Evolutionary conservation across 2,888 invertebrate genomes (phyloP), one percentile per base, ranked within the genome.

Genomic region (Amorpha juglandis): DNA sequence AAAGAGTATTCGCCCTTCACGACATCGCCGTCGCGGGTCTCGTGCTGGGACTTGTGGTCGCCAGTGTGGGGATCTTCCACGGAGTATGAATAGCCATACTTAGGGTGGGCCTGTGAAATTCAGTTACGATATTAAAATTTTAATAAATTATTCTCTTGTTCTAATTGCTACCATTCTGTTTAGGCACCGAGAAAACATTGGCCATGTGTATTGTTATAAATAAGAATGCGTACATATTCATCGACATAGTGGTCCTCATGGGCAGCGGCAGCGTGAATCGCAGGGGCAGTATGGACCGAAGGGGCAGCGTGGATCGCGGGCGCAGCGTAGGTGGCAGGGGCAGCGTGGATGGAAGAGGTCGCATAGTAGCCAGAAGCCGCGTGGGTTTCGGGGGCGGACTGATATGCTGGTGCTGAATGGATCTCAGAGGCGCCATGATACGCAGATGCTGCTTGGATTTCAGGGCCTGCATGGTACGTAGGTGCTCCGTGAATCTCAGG

Each of bases 31-130:
- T 94, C 94, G 47, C 94, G 90, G 38, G 83, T 85, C 77, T 95
- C 95, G 72, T 94, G 94, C 82, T 94, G 94, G 70, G 91, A 90
- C 81, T 94, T 94, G 84, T 94, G 93, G 87, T 95, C 95, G 0
- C 94, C 94, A 69, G 95, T 95, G 83, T 94, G 94, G 14, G 94
- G 94, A 79, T 95, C 95, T 73, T 94, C 91, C 62, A 95, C 95
- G 73, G 94, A 94, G 85, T 95, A 95, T 1, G 93, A 94, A 84
- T 94, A 94, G 33, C 90, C 90, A 72, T 93, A 93, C 85, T 92
- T 92, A 27, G 93, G 93, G 72, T 93, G 90, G 74, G 93, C 91
- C 93, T 93, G 81, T 9, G 0, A 3, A 58, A 21, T 12, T 19
- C 12, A 42, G 11, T 38, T 16, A 9, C 9, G 38, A 9, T 38